Percentiles rank a stretch among this genome's conserved stretches.
phyloP scores from a whole-genome alignment of 1,140 invertebrate genomes.

The Eriocheir sinensis region DNA sequence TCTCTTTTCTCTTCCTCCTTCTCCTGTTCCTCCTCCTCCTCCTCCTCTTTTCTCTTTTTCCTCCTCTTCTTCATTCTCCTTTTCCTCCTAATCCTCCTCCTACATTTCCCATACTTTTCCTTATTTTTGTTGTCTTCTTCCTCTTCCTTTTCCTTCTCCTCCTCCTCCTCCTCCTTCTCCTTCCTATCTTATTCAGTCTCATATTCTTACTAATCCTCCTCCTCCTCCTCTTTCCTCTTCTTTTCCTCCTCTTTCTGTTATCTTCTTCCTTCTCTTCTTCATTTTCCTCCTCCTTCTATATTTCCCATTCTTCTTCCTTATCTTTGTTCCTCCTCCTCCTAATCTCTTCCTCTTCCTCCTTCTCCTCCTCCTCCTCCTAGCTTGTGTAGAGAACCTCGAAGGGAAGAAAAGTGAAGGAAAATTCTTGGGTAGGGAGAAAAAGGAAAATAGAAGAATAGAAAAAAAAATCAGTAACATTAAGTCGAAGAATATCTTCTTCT shows the following conservation, averaged over 20 bases:
- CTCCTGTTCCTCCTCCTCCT: background rate
- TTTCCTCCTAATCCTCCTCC: background rate
- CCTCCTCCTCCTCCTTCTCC: background rate
- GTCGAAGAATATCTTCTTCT: too few species aligned
- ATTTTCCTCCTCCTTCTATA: background rate
- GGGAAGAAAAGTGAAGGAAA: background rate
- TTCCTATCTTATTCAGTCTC: background rate
- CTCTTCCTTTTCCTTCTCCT: background rate
- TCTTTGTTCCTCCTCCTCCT: background rate
- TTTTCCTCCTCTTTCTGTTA: background rate
- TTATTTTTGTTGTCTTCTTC: background rate
- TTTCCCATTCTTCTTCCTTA: background rate
- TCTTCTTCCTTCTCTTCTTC: background rate
- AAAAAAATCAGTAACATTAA: too few species aligned
- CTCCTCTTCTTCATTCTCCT: background rate
- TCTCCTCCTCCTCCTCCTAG: background rate
- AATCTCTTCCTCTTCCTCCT: background rate
- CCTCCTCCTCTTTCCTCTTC: background rate
- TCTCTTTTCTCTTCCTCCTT: background rate
- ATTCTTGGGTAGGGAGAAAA: too few species aligned
- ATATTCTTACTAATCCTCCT: background rate
- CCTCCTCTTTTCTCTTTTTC: background rate
- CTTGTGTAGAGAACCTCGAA: background rate
- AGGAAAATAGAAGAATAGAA: too few species aligned
- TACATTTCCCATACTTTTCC: background rate